Base-by-base conservation (phyloP, 92 coral and sea anemone genomes). In the Phymanthus crucifer region DNA sequence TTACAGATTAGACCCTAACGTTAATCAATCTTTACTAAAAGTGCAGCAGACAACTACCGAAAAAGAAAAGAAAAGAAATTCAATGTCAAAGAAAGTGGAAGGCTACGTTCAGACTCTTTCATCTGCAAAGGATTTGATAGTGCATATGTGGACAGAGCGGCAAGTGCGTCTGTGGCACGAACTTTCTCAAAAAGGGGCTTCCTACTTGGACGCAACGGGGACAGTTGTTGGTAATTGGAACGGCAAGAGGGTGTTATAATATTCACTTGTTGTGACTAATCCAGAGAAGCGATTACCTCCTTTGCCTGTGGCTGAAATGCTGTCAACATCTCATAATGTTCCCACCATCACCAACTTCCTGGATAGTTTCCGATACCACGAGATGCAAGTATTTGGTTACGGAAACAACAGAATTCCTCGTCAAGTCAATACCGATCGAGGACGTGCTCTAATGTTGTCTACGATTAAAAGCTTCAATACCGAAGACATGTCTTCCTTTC, bases 181-280 rank as follows among this genome's bases (percentile, higher is more conserved):
- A 4, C 31, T 72, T 6, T 72, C 10, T 14, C 76, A 21, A 37
- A 36, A 72, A 13, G 54, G 16, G 2, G 14, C 33, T 13, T 14
- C 54, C 1, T 79, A 38, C 40, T 14, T 79, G 3, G 68, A 67
- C 46, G 75, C 74, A 16, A 78, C 74, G 14, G 74, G 74, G 23
- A 78, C 56, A 14, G 24, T 79, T 23, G 45, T 76, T n/a, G 33
- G 31, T 17, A 36, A 64, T 14, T 72, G 75, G n/a, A 47, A 40
- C 21, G 70, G 67, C 18, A 47, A 52, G 3, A 26, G 33, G 23
- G 75, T 71, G 8, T 24, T 79, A n/a, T 79, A 79, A 35, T 79
- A 79, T 46, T 76, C 83, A 10, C 43, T 79, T 9, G 83, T 79
- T 26, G 67, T 79, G 1, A 21, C 26, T 24, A 35, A 67, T 8